Percentiles rank a stretch among this genome's conserved stretches.
Evolutionary conservation across 2,888 invertebrate species (phyloP).

Genomic region (Sepioteuthis lessoniana): DNA sequence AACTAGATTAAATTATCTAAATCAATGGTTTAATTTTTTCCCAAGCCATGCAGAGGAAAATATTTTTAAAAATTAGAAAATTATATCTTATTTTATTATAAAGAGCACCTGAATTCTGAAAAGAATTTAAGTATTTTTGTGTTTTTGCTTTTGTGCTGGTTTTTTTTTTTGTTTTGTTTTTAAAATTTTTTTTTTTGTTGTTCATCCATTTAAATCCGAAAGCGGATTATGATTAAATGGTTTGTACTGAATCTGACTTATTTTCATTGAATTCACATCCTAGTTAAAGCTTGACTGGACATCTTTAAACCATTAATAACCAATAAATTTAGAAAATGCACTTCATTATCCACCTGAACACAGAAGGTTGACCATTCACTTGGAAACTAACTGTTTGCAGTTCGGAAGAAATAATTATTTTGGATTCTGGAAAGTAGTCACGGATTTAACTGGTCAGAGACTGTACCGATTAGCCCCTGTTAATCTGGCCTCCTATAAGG

Average conservation of each 20-base stretch:
- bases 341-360: neutral
- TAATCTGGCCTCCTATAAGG: neutral
- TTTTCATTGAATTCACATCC: neutral
- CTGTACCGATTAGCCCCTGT: neutral
- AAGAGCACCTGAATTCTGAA: no score
- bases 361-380: neutral
- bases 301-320: neutral
- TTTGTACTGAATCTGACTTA: neutral
- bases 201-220: neutral
- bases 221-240: neutral
- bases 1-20: no score
- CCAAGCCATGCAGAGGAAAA: no score
- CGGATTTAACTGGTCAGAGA: neutral
- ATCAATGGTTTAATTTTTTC: no score
- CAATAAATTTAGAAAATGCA: neutral
- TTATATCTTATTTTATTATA: no score
- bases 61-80: no score
- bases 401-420: neutral
- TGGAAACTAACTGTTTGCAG: neutral
- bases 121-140: no score
- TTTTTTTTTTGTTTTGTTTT: no score
- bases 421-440: neutral
- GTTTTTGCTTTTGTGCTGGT: no score
- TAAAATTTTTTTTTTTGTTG: neutral
- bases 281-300: neutral